Conservation (phyloP, 2,113 vertebrate species). For the Malurus alboscapulatus region DNA sequence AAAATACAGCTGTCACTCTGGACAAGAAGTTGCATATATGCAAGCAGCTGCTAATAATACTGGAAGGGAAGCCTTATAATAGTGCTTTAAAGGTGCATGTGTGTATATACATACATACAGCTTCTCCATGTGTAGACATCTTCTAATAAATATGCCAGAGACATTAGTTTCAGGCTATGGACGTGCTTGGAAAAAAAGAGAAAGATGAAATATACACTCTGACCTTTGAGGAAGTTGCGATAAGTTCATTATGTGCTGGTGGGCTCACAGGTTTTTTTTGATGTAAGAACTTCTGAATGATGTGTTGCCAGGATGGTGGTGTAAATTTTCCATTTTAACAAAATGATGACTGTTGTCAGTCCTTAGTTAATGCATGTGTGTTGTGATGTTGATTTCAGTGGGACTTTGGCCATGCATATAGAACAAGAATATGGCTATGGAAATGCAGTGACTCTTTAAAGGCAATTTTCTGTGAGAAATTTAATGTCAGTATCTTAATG, state of each 20-base stretch:
- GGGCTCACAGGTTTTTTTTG: not conserved
- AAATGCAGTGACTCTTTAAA: not conserved
- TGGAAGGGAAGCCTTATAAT: slow-evolving; percentile 67
- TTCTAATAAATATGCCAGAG: not conserved
- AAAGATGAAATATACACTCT: not conserved
- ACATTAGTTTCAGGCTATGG: not conserved
- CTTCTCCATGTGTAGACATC: not conserved
- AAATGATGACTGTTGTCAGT: not conserved
- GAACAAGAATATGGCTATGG: not conserved
- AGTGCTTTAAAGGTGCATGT: slow-evolving; percentile 62
- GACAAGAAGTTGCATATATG: slow-evolving; percentile 82
- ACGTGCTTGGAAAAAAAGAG: not conserved
- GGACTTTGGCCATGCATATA: not conserved
- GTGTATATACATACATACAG: not conserved
- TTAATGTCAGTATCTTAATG: not conserved
- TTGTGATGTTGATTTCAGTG: not conserved
- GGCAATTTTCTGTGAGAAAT: not conserved
- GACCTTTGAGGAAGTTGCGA: not conserved
- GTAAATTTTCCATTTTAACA: not conserved
- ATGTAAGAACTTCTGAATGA: not conserved
- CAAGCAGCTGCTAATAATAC: slow-evolving; percentile 80
- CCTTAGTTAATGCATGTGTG: not conserved
- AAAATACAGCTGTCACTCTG: slow-evolving; percentile 87
- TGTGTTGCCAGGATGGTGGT: not conserved
- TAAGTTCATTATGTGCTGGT: not conserved